Base-by-base conservation (phyloP, 2,888 invertebrate genomes). In the Eupeodes luniger region DNA sequence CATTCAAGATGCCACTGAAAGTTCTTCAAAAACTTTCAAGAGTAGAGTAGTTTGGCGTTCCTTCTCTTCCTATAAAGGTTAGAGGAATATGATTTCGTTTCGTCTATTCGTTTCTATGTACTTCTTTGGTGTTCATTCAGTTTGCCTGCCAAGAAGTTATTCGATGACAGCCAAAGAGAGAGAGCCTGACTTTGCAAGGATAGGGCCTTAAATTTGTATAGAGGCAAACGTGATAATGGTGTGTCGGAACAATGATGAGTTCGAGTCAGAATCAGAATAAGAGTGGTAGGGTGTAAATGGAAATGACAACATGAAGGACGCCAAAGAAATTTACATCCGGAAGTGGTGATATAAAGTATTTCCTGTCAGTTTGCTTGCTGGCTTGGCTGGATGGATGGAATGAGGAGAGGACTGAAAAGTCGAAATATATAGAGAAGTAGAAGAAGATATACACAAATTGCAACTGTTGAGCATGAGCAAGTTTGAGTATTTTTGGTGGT, bases 291-390 rank as follows among this genome's bases (percentile, higher is more conserved):
- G 9, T 40, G 59, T 79, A 57, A 70, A 75, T 82, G 82, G 55
- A 55, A 78, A 77, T 67, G 85, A 85, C 59, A 67, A 81, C 81
- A 81, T 74, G 49, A 44, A 79, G 86, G 79, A 79, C 79, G 51
- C 75, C 44, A 53, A 66, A 79, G 75, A 79, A 86, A 86, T 82
- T 86, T 79, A 86, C 78, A 79, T 69, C 79, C 70, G 75, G 78
- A 86, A 79, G 86, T 79, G 86, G 62, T 86, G 86, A 75, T 82
- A 79, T 70, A 59, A 47, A 82, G 64, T 36, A 51, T 79, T 75
- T 86, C 75, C 75, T 83, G 75, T 70, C 85, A 81, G 49, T 70
- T 70, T 51, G 51, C 19, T 27, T 27, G 27, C 27, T 27, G 27
- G 27, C 27, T 27, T 27, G 27, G 27, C 69, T 49, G 27, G 2